Base-by-base conservation (phyloP, 2,888 invertebrate genomes). In the Xanthorhoe spadicearia region DNA sequence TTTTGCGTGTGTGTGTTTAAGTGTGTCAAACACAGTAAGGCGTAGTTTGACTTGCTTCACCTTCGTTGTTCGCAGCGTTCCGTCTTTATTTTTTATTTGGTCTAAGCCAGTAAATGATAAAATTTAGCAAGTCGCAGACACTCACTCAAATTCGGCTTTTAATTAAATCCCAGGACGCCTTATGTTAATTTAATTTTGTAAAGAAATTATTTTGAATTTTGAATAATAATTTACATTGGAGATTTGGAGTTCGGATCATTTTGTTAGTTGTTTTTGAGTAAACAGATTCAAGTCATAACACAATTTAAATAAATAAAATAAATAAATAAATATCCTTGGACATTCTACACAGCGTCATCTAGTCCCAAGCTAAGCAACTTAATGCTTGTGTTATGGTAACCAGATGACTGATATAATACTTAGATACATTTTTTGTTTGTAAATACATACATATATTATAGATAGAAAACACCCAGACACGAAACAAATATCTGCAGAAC, bases 131-230 rank as follows among this genome's bases (percentile, higher is more conserved):
- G 73, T 70, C 61, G 61, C 71, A 38, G 68, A 59, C 59, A 69
- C 51, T 70, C 56, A 64, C 56, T 48, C 18, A 53, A 71, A 70
- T 67, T 53, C 38, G 68, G 67, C 57, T 67, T 69, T 73, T 69
- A 69, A 73, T 73, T 66, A 73, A 73, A 71, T 64, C 51, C 64
- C 66, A 50, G 61, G 66, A 66, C 68, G 71, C 57, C 50, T 66
- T 71, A 69, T 69, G 69, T 61, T 68, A 69, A 71, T 68, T 68
- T 73, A 66, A 69, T 73, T 71, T 71, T 65, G 69, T 66, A 63
- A 68, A 62, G 66, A 64, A 69, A 68, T 66, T 57, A 72, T 69
- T n/a, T 69, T 61, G 64, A 71, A 71, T 73, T 68, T 68, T 55
- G 65, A 66, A 71, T 69, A 64, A 62, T 63, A 69, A 70, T 69